Conservation (phyloP, 1,140 invertebrate species). For the Glomeris maerens region DNA sequence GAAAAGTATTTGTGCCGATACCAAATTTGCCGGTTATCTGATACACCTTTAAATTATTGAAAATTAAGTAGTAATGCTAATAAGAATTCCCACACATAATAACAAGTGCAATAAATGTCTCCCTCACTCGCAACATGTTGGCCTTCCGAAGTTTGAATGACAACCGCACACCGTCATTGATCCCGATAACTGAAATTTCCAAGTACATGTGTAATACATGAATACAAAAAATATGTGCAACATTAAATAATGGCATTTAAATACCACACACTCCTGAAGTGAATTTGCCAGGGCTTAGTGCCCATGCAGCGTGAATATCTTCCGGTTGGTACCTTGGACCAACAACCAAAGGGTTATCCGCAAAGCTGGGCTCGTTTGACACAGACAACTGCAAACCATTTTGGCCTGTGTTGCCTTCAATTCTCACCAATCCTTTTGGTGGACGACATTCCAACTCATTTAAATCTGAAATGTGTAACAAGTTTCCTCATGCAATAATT, state of each 20-base stretch:
- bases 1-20: conserved; percentile 56
- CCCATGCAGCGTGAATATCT: conserved; percentile 44
- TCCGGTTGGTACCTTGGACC: conserved; percentile 52
- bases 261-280: conserved; percentile 56
- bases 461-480: too few species aligned
- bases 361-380: conserved; percentile 21
- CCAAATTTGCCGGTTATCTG: conserved; percentile 64
- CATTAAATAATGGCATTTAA: conserved; percentile 18
- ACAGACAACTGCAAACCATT: conserved; percentile 34
- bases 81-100: too few species aligned
- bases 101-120: conserved; percentile 8
- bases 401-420: conserved; percentile 36
- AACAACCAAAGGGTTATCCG: conserved; percentile 41
- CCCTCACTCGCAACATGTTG: conserved; percentile 36
- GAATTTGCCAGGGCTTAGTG: conserved; percentile 41
- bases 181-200: conserved; percentile 44
- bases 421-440: conserved; percentile 36
- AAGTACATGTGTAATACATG: conserved; percentile 8
- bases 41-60: conserved; percentile 38
- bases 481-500: too few species aligned
- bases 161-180: conserved; percentile 46
- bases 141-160: conserved; percentile 39
- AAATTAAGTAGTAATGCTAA: too few species aligned
- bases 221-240: not conserved
- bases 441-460: conserved; percentile 50